Conservation (phyloP, 2,113 vertebrate genomes). For the Azemiops feae region DNA sequence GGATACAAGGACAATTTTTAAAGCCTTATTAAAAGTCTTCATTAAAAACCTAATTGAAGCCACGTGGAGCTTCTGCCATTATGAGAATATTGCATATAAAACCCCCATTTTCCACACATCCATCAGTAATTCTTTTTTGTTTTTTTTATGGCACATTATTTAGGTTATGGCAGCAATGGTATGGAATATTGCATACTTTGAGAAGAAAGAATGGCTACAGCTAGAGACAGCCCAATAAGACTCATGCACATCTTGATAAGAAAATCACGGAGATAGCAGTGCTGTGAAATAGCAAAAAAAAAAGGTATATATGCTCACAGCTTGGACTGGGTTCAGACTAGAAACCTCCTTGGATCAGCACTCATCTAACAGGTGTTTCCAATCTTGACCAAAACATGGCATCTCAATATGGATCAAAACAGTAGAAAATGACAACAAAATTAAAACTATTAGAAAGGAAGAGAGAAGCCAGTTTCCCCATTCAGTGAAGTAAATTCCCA, state of each 20-base stretch:
- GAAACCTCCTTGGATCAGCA: conserved; percentile 8
- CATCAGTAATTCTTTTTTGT: conserved; percentile 57
- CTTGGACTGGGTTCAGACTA: accelerated
- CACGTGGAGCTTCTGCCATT: conserved; percentile 64
- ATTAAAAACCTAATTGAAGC: conserved; percentile 69
- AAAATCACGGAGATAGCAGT: conserved; percentile 13
- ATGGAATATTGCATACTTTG: conserved; percentile 68
- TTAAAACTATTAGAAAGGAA: neutral
- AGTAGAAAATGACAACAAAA: neutral
- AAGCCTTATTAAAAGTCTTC: conserved; percentile 68
- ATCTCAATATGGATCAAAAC: accelerated
- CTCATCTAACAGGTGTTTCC: accelerated
- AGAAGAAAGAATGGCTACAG: conserved; percentile 59
- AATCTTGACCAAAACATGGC: neutral
- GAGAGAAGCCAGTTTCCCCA: neutral
- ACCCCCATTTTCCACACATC: conserved; percentile 56
- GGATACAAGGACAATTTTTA: conserved; percentile 71
- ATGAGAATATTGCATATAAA: conserved; percentile 80
- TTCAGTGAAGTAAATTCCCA: neutral
- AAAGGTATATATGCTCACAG: neutral
- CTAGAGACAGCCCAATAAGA: conserved; percentile 36
- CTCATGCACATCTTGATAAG: neutral
- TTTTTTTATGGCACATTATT: conserved; percentile 63
- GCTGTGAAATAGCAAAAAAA: neutral
- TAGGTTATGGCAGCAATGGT: conserved; percentile 64